Base-by-base conservation (phyloP, 1,140 invertebrate species). In the Phthorimaea operculella region DNA sequence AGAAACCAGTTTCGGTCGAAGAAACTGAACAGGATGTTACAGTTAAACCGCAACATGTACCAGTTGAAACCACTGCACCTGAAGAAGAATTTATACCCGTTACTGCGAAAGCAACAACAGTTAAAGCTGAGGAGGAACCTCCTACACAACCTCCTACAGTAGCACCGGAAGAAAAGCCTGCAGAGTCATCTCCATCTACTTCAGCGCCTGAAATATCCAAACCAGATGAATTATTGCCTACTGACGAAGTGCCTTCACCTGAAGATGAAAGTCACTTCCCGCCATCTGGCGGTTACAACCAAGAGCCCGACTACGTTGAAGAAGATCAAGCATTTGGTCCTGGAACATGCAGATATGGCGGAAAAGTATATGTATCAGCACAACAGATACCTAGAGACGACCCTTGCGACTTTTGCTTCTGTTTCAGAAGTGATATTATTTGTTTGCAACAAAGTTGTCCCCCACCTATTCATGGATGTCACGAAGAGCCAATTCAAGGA, bases 401-500 rank as follows among this genome's bases (percentile, higher is more conserved):
- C 87, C 94, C 96, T 28, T 98, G 96, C 75, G 95, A 97, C 74
- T 98, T 97, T 87, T 98, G 96, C 83, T 98, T 98, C 91, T 98
- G 96, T 88, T 98, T 97, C 88, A 90, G 96, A 82, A 95, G 95
- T 74, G 96, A 97, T 73, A 97, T 98, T 62, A 97, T 98, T 63
- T 98, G 96, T 69, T 85, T 98, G 44, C 95, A 97, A 83, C 96
- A 98, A 78, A 96, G 94, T 70, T 98, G 96, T 85, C 96, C 96
- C 51, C 95, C 95, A 28, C 96, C 96, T 48, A 96, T 97, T 63
- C 90, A 92, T 42, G 92, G 92, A 33, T 98, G 96, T 72, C 92
- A 93, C 73, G 93, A 96, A 79, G 95, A 97, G 85, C 91, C 93
- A 6, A 97, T 98, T 65, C 89, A 90, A 74, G 96, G 96, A 50